phyloP scores from a whole-genome alignment of 2,888 invertebrate genomes.

The Habrosyne pyritoides region DNA sequence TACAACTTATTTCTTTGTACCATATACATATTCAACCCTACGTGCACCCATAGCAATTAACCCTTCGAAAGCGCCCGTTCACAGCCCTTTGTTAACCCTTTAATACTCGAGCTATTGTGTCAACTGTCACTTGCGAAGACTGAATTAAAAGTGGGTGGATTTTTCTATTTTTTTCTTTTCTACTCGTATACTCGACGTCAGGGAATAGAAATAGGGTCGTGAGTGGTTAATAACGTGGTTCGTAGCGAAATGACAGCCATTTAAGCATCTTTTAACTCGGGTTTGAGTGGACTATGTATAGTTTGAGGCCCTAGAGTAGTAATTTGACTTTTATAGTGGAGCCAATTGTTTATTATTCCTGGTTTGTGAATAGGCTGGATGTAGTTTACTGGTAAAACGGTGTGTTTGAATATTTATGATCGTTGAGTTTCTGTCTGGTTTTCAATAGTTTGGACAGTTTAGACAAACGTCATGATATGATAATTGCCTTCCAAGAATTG shows the following conservation, averaged over 20 bases:
- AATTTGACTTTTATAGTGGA: conserved; percentile 39
- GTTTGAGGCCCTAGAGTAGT: conserved; percentile 33
- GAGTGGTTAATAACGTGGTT: conserved; percentile 72
- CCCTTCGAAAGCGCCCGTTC: conserved; percentile 70
- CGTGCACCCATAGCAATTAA: conserved; percentile 74
- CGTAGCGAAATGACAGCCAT: conserved; percentile 63
- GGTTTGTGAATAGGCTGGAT: conserved; percentile 10
- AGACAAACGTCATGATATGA: too few relatives aligned
- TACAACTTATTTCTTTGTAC: conserved; percentile 38
- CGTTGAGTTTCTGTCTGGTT: too few relatives aligned
- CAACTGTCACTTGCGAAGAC: conserved; percentile 74
- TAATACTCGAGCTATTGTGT: conserved; percentile 70
- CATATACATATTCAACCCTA: conserved; percentile 38
- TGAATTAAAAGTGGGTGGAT: conserved; percentile 80
- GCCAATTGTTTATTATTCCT: conserved; percentile 23
- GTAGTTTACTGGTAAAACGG: too few relatives aligned
- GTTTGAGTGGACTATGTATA: conserved; percentile 37
- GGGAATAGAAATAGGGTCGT: conserved; percentile 57
- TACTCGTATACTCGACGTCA: conserved; percentile 34
- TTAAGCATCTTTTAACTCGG: conserved; percentile 52
- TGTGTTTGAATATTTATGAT: too few relatives aligned
- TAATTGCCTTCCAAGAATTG: too few relatives aligned
- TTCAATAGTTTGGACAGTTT: too few relatives aligned
- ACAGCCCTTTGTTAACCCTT: conserved; percentile 77
- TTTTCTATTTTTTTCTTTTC: conserved; percentile 52